Percentiles rank a stretch among this genome's conserved stretches.
Evolutionary conservation across 2,888 invertebrate species (phyloP).

Genomic region (Archips crataeganus): DNA sequence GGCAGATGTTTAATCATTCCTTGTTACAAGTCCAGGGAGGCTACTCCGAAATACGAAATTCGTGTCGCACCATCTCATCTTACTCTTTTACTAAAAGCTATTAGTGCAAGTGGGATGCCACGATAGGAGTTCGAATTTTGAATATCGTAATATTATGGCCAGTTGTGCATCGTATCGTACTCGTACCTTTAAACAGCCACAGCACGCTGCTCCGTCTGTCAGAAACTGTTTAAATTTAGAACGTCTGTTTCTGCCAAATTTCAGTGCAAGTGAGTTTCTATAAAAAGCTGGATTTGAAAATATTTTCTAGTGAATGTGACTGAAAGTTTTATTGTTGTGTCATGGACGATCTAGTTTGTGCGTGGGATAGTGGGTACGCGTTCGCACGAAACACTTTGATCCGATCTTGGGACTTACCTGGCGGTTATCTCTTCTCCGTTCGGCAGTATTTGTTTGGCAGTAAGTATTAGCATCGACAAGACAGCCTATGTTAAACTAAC

Average conservation of each 20-base stretch:
- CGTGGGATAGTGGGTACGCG: conserved; percentile 61
- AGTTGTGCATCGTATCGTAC: too few species aligned
- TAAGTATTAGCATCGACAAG: conserved; percentile 48
- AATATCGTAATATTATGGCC: too few species aligned
- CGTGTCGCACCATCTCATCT: too few species aligned
- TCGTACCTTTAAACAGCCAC: conserved; percentile 2
- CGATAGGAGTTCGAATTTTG: too few species aligned
- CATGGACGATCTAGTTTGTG: conserved; percentile 53
- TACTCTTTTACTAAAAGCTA: too few species aligned
- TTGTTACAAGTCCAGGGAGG: too few species aligned
- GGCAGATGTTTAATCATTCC: not conserved
- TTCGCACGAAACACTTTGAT: conserved; percentile 67
- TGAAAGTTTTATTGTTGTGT: conserved; percentile 31
- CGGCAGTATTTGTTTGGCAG: conserved; percentile 54
- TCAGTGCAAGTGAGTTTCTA: not conserved
- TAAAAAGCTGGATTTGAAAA: not conserved
- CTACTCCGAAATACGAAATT: too few species aligned
- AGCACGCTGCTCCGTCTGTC: not conserved
- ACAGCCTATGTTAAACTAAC: too few species aligned
- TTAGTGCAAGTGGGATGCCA: too few species aligned
- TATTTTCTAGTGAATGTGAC: conserved; percentile 2
- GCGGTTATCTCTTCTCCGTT: conserved; percentile 64
- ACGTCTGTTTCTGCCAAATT: conserved; percentile 33
- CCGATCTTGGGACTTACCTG: conserved; percentile 68
- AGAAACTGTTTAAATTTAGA: conserved; percentile 62